phyloP scores from a whole-genome alignment of 2,888 invertebrate species.

The Himalopsyche anomala region DNA sequence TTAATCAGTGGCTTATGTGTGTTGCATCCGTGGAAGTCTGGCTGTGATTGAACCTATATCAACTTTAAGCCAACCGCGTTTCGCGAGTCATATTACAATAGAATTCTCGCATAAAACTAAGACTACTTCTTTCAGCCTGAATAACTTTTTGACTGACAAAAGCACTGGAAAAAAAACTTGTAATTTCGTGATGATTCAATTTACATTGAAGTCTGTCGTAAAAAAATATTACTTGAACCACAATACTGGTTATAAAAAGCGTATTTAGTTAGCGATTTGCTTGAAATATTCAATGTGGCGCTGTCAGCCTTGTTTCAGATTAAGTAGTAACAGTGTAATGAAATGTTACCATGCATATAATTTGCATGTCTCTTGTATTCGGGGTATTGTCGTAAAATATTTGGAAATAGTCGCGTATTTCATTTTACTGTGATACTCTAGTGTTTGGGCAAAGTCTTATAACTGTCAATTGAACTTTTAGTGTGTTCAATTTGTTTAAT shows the following conservation, averaged over 20 bases:
- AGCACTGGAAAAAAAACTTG: background rate
- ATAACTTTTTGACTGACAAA: background rate
- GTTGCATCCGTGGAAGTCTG: background rate
- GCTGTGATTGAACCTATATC: conserved; percentile 1
- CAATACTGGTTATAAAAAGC: background rate
- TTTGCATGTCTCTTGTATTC: too few relatives aligned
- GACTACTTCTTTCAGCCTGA: background rate
- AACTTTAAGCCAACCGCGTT: background rate
- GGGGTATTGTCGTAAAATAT: too few relatives aligned
- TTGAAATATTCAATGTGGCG: too few relatives aligned
- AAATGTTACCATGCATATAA: too few relatives aligned
- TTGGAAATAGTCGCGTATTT: too few relatives aligned
- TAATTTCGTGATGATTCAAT: conserved; percentile 15
- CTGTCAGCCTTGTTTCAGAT: too few relatives aligned
- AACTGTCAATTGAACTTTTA: too few relatives aligned
- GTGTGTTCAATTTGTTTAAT: too few relatives aligned
- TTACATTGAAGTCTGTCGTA: background rate
- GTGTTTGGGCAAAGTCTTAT: too few relatives aligned
- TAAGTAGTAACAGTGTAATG: too few relatives aligned
- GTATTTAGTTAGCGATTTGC: background rate
- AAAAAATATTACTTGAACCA: conserved; percentile 10
- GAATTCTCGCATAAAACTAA: background rate
- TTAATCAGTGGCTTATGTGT: background rate
- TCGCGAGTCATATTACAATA: background rate
- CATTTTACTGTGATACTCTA: too few relatives aligned